Base-by-base conservation (phyloP, 2,113 vertebrate species). In the Amia ocellicauda region DNA sequence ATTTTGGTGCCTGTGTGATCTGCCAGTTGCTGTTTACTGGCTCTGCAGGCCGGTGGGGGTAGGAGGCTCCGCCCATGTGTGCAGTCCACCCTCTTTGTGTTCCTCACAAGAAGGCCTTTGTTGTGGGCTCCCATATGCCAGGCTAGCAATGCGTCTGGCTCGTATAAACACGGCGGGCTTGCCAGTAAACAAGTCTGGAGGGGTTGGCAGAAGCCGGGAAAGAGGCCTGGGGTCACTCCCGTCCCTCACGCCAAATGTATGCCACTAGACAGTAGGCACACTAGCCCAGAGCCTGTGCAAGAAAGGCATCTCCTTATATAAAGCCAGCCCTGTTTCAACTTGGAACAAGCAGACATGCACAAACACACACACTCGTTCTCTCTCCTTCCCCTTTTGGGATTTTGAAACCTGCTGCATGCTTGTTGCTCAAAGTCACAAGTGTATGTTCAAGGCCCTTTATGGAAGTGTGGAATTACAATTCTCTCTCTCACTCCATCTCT, bases 61-160 rank as follows among this genome's bases (percentile, higher is more conserved):
- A 52, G 10, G 10, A 53, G 69, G 31, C 69, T 66, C 73, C 70
- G 7, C 74, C 69, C 73, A 62, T 64, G 64, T 51, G 60, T 62
- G 63, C 72, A 41, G 65, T 36, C 68, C 56, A 47, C 62, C 64
- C 61, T 61, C 74, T 75, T 74, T 71, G 68, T 77, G 61, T 42
- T 50, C 63, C 56, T 71, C 64, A 77, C 73, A 80, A 77, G 74
- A 60, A 71, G 28, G 64, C 73, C 72, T 75, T 80, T 80, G 78
- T 80, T 72, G 65, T 26, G 20, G 60, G 58, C 13, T 61, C 73
- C 70, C 78, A 77, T 77, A 77, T 80, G 73, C 75, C 71, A 73
- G 70, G 68, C 66, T 42, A 67, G 66, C 42, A 59, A 62, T 63
- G 67, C 47, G 63, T 65, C 64, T 45, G 60, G 54, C 53, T 66